A percentile compares a stretch with the other conserved stretches of the same genome.
Conservation (phyloP, 2,113 vertebrate genomes). For the Uria aalge region DNA sequence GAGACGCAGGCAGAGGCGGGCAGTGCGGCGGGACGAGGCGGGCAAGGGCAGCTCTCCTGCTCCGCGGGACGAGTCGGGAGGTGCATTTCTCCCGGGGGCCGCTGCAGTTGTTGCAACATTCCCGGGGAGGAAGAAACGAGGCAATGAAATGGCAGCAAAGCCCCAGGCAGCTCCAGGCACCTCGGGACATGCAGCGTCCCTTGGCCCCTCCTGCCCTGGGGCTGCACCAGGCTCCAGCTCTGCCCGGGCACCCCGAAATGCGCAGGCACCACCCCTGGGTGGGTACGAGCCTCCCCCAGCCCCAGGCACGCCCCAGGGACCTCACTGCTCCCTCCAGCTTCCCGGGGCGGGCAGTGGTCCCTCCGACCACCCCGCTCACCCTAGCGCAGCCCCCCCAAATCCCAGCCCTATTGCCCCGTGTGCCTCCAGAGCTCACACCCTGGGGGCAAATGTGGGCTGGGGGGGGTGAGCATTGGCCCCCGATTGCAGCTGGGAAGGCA, state of each 20-base stretch:
- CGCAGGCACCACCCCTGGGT: rapidly evolving
- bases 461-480: neutral
- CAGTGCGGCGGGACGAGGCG: rapidly evolving
- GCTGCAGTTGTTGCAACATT: neutral
- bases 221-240: neutral
- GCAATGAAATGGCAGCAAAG: neutral
- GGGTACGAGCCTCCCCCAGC: neutral
- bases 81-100: neutral
- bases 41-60: neutral
- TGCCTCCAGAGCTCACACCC: neutral
- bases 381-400: neutral
- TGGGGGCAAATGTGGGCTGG: neutral
- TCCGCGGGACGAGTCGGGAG: rapidly evolving
- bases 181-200: neutral
- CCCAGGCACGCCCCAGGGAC: neutral
- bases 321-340: neutral
- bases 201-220: neutral
- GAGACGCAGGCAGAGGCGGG: neutral
- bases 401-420: rapidly evolving
- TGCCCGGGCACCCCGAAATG: rapidly evolving
- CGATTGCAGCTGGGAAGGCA: neutral
- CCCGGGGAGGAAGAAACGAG: neutral
- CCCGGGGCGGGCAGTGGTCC: neutral
- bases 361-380: neutral
- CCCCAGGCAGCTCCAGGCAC: neutral